Base-by-base conservation (phyloP, 2,888 invertebrate genomes). In the Eurytoma adleriae region DNA sequence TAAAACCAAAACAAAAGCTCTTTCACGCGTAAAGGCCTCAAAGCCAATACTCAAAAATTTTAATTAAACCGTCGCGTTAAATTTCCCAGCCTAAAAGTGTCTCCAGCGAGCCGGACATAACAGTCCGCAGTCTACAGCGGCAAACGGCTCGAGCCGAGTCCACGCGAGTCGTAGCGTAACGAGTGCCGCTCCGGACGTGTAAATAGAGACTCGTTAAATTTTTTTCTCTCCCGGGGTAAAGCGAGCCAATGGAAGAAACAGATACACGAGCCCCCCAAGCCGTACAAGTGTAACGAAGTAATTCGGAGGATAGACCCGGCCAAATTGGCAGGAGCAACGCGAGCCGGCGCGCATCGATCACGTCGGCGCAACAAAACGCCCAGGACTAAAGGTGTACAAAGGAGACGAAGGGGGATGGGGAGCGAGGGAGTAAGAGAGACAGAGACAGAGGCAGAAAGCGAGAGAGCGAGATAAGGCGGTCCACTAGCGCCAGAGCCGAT, bases 211-310 rank as follows among this genome's bases (percentile, higher is more conserved):
- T 75, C 75, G 75, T 79, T 75, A 79, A 71, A 74, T 61, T 16
- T 5, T 52, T 69, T 64, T 75, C 57, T 40, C 40, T 64, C 27
- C 20, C 50, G n/a, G 40, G 27, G 66, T 71, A 71, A 71, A 64
- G 20, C 62, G 73, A 69, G 24, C 16, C 13, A 70, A 61, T 64
- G 59, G 18, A 76, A 76, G 76, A 79, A 79, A 74, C 16, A 62
- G 64, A 72, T 70, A 59, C 57, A 7, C 20, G 20, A 27, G 71
- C 71, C 16, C 3, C 27, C 18, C n/a, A 72, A 78, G 78, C 72
- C 72, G 72, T 48, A 75, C 72, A 76, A 76, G 72, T 72, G 76
- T 72, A 76, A 72, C 68, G 54, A 72, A 72, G 80, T 75, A 80
- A 76, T 80, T 80, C 68, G 5, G 61, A n/a, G 72, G 67, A 80